Base-by-base conservation (phyloP, 2,797 vertebrate species). In the Xenops minutus region DNA sequence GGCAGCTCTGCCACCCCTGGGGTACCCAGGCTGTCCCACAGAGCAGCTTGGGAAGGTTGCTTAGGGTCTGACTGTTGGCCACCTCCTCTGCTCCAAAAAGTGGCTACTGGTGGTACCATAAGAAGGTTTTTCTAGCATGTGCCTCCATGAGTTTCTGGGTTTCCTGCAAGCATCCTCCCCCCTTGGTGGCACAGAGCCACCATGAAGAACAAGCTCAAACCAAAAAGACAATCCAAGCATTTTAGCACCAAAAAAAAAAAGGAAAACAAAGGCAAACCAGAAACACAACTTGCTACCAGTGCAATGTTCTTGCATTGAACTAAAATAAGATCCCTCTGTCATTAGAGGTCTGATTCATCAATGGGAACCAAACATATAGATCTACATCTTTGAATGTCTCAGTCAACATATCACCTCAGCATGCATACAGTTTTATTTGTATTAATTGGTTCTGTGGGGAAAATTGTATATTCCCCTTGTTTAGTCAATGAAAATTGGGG, bases 381-480 rank as follows among this genome's bases (percentile, higher is more conserved):
- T 74, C 59, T 88, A 79, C 71, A 67, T 92, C 89, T 75, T 56
- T 87, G 95, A 97, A 97, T 86, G 82, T 97, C 95, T 96, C 72
- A 10, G 51, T 97, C 97, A 97, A 91, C 68, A 36, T 90, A 96
- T 89, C 97, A 96, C 94, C 81, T 95, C 94, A 93, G 92, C 94
- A 93, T 90, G 56, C 93, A 80, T 96, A 88, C 95, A 93, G 95
- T 96, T 97, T 95, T 93, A 89, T 88, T 93, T 97, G 83, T 95
- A 67, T 89, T 88, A 76, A 56, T 75, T 95, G 44, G 37, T 97
- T 97, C 96, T 95, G 73, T 89, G 89, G 93, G 93, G 93, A 85
- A 92, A 94, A 88, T 66, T 79, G 75, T 92, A 68, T 94, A 21
- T 95, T 95, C 91, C 95, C 96, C 92, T 90, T 76, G 80, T 95